These are phyloP conservation scores for Portunus trituberculatus DNA, from an alignment of 1,140 invertebrate species.

Conservation along the genomic window DNA sequence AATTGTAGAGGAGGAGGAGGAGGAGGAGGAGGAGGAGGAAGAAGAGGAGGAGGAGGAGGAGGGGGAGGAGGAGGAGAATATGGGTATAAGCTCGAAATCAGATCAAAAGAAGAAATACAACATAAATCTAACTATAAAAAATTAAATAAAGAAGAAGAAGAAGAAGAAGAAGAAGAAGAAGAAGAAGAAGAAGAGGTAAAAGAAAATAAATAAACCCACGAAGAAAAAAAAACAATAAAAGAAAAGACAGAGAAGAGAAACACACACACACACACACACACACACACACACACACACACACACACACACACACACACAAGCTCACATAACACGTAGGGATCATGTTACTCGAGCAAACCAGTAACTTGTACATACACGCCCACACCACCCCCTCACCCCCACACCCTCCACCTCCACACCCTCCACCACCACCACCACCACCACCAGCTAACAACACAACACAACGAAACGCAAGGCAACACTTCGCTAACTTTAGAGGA, in stretches of 20 bases:
- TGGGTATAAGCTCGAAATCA: background rate
- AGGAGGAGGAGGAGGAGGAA: too few species aligned
- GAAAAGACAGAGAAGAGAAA: background rate
- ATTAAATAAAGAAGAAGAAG: background rate
- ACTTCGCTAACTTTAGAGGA: background rate
- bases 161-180: background rate
- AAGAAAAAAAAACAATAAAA: background rate
- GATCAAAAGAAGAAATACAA: background rate
- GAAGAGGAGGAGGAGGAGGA: too few species aligned
- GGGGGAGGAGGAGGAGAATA: background rate
- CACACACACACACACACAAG: background rate
- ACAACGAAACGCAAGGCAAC: background rate
- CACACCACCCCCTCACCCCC: background rate
- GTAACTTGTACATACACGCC: background rate
- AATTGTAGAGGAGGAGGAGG: too few species aligned
- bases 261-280: constrained; percentile 6
- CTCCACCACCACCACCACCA: background rate
- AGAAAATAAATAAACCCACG: too few species aligned
- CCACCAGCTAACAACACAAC: background rate
- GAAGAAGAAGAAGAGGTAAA: background rate
- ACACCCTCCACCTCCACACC: background rate
- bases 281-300: constrained; percentile 11
- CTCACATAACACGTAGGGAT: background rate
- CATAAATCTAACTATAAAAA: too few species aligned
- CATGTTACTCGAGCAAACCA: background rate